Percentiles rank a stretch among this genome's conserved stretches.
Evolutionary conservation across 2,888 invertebrate species (phyloP).

Genomic region (Nomada fabriciana): DNA sequence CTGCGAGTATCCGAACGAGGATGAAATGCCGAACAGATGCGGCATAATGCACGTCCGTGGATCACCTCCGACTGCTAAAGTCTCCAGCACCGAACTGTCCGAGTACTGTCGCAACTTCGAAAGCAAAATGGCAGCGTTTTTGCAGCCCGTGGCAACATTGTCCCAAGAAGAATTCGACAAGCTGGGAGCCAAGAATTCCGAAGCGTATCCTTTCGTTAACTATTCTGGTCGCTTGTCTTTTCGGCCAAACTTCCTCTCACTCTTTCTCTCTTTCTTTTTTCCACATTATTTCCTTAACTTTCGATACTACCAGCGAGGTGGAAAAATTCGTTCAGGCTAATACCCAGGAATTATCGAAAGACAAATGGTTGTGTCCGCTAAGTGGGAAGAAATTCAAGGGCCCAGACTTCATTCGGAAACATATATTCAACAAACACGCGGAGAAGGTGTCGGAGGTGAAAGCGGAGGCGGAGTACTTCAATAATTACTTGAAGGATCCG

Average conservation of each 20-base stretch:
- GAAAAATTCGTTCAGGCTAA: conserved; percentile 98
- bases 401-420: conserved; percentile 99
- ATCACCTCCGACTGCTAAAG: conserved; percentile 92
- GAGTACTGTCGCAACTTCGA: conserved; percentile 93
- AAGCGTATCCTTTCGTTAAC: conserved; percentile 84
- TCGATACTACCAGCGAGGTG: conserved; percentile 87
- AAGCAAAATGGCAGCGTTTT: conserved; percentile 94
- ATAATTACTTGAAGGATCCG: conserved; percentile 97
- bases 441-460: conserved; percentile 99
- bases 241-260: too few relatives aligned
- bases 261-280: not conserved
- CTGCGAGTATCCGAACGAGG: conserved; percentile 99
- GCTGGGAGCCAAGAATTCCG: conserved; percentile 92
- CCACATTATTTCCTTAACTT: conserved; percentile 57
- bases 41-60: conserved; percentile 99
- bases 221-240: too few relatives aligned
- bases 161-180: conserved; percentile 92
- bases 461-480: conserved; percentile 98
- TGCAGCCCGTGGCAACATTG: conserved; percentile 91
- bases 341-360: conserved; percentile 98
- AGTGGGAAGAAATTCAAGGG: conserved; percentile 99
- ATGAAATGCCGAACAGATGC: conserved; percentile 99
- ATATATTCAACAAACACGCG: conserved; percentile 98
- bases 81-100: conserved; percentile 89
- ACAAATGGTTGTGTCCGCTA: conserved; percentile 99